These are phyloP conservation scores for Spodoptera exigua DNA, from an alignment of 2,888 invertebrate species.

Conservation along the genomic window DNA sequence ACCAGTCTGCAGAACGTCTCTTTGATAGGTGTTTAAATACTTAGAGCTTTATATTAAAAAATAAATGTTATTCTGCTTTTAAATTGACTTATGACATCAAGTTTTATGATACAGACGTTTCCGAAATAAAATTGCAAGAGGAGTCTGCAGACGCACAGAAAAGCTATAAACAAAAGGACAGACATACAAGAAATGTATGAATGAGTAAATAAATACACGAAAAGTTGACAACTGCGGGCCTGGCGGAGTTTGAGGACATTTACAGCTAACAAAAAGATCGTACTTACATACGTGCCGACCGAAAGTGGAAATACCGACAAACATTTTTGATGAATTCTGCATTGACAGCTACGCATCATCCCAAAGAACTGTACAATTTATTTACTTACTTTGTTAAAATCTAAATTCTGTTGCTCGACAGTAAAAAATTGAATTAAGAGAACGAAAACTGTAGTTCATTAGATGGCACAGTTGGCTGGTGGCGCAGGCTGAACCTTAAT, in stretches of 20 bases:
- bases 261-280: conserved; percentile 77
- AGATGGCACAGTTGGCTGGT: neutral
- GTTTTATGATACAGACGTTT: conserved; percentile 67
- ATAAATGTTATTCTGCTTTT: conserved; percentile 47
- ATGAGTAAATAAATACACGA: conserved; percentile 79
- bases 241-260: conserved; percentile 71
- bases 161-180: conserved; percentile 70
- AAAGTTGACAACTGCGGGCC: conserved; percentile 77
- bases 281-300: conserved; percentile 65
- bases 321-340: conserved; percentile 75
- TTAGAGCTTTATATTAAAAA: conserved; percentile 55
- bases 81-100: conserved; percentile 62
- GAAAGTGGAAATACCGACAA: conserved; percentile 75
- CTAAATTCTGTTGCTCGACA: conserved; percentile 8
- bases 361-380: conserved; percentile 43
- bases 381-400: conserved; percentile 31
- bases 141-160: conserved; percentile 56
- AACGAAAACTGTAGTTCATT: neutral
- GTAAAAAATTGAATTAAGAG: neutral
- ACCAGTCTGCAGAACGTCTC: conserved; percentile 73
- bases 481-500: neutral
- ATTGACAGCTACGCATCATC: conserved; percentile 70
- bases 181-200: conserved; percentile 78
- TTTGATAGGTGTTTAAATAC: conserved; percentile 78
- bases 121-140: conserved; percentile 54